These are phyloP conservation scores for Coccyzus lansbergi DNA, from an alignment of 2,797 vertebrate genomes.

Conservation along the genomic window DNA sequence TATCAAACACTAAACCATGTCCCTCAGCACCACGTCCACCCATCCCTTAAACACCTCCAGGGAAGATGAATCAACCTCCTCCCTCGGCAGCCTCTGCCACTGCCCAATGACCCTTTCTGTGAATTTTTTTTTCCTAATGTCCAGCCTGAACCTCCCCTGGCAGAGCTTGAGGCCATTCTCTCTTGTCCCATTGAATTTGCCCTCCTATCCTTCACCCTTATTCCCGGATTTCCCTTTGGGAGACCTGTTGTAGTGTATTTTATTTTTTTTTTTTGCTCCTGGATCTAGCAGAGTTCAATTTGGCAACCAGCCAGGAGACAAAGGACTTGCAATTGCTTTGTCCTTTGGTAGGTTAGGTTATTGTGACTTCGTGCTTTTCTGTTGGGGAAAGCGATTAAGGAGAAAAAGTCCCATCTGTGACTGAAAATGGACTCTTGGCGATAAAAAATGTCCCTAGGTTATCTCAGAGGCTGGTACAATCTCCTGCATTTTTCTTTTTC, in stretches of 20 bases:
- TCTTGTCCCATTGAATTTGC: no score
- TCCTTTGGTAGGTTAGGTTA: constrained; percentile 38
- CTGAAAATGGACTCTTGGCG: constrained; percentile 56
- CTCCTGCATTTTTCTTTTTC: constrained; percentile 32
- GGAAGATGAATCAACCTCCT: no score
- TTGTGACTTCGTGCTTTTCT: constrained; percentile 40
- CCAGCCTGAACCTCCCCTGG: no score
- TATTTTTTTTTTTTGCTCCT: background rate
- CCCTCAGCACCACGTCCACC: no score
- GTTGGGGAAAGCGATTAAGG: constrained; percentile 24
- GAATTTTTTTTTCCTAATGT: no score
- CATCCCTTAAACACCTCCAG: no score
- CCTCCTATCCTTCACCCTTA: background rate
- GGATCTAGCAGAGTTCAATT: constrained; percentile 14
- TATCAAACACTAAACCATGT: no score
- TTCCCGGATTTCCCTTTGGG: background rate
- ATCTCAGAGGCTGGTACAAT: constrained; percentile 55
- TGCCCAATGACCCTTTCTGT: no score
- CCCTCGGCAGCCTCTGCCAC: no score
- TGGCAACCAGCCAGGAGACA: background rate
- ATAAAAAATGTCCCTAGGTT: constrained; percentile 53
- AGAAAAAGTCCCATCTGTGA: constrained; percentile 27
- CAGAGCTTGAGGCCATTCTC: no score
- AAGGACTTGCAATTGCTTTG: constrained; percentile 55
- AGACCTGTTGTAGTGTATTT: background rate